Conservation (phyloP, 2,888 invertebrate genomes). For the Agrochola circellaris region DNA sequence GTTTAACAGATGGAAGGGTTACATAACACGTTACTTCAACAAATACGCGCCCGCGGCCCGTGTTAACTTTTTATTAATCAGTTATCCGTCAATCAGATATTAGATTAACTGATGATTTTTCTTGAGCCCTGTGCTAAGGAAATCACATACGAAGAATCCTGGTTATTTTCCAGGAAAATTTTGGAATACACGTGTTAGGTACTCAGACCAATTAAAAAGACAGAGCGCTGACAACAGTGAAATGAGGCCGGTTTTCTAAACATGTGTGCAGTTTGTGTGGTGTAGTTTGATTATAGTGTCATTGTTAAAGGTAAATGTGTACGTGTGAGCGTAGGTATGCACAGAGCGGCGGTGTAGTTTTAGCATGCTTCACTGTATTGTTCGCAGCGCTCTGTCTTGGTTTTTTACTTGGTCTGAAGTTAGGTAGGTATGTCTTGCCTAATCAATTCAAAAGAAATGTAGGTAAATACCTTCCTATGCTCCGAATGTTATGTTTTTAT, state of each 20-base stretch:
- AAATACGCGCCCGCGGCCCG: conserved; percentile 35
- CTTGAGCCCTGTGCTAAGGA: neutral
- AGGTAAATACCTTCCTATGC: too few relatives aligned
- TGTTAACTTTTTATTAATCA: conserved; percentile 53
- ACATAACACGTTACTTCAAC: conserved; percentile 59
- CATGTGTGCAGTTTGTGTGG: too few relatives aligned
- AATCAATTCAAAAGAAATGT: conserved; percentile 4
- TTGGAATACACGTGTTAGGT: neutral
- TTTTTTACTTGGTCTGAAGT: too few relatives aligned
- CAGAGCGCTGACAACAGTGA: too few relatives aligned
- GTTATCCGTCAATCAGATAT: conserved; percentile 21
- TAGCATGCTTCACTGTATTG: too few relatives aligned
- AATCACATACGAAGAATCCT: too few relatives aligned
- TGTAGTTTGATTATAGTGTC: too few relatives aligned
- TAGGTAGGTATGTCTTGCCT: neutral
- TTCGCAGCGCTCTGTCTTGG: too few relatives aligned
- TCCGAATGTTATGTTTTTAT: conserved; percentile 8
- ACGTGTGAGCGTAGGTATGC: too few relatives aligned
- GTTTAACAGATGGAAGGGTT: conserved; percentile 63
- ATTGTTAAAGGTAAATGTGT: too few relatives aligned
- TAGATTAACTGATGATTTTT: conserved; percentile 8
- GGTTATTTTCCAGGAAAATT: neutral
- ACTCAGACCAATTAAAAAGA: neutral
- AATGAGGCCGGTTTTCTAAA: too few relatives aligned
- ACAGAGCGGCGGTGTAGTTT: too few relatives aligned